Percentiles rank a stretch among this genome's conserved stretches.
Conservation (phyloP, 2,113 vertebrate genomes). For the Phalacrocorax aristotelis region DNA sequence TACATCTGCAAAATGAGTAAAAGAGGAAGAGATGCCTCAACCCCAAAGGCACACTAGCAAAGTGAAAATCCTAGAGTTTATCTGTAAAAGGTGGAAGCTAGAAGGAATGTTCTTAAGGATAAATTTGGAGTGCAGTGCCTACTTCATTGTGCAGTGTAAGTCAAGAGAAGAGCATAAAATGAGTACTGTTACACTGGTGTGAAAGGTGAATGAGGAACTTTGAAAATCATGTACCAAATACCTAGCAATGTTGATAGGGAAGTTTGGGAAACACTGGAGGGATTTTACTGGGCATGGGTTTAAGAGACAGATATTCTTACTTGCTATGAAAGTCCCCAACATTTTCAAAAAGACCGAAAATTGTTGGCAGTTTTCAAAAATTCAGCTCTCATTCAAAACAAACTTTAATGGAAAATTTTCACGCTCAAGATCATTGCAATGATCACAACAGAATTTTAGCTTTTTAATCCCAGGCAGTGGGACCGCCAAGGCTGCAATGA, state of each 20-base stretch:
- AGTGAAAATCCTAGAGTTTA: not conserved
- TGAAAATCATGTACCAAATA: not conserved
- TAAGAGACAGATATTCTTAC: not conserved
- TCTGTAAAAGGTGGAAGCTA: not conserved
- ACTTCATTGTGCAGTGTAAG: not conserved
- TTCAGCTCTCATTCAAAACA: not conserved
- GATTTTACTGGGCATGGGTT: not conserved
- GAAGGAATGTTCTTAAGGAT: not conserved
- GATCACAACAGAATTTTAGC: not conserved
- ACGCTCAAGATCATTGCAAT: not conserved
- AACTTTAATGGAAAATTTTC: not conserved
- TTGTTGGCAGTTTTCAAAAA: not conserved
- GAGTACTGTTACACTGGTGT: not conserved
- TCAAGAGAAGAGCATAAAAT: not conserved
- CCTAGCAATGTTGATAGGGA: too few relatives aligned
- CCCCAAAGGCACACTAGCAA: not conserved
- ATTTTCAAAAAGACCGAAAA: not conserved
- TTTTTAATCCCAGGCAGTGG: constrained; percentile 14
- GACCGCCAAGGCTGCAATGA: not conserved
- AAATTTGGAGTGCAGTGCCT: not conserved
- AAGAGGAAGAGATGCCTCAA: not conserved
- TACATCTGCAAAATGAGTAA: not conserved
- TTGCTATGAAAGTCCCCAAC: not conserved
- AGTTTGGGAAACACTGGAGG: not conserved
- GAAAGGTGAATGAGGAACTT: not conserved